A percentile compares a stretch with the other conserved stretches of the same genome.
These are phyloP conservation scores for Melanotaenia duboulayi DNA, from an alignment of 2,113 vertebrate genomes.

Conservation along the genomic window DNA sequence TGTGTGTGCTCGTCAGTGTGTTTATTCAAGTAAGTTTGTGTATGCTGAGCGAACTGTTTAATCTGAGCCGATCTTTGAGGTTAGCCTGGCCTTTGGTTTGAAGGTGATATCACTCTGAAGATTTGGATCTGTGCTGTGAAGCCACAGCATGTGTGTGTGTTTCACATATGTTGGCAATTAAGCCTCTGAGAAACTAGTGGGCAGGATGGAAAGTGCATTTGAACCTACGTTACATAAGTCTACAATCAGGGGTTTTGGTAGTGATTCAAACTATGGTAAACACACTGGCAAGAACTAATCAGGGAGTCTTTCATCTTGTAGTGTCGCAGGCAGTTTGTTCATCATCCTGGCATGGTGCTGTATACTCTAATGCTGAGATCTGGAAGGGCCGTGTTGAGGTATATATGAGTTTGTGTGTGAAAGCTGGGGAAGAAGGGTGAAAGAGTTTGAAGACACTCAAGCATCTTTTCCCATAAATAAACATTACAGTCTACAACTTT, in stretches of 20 bases:
- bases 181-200: conserved; percentile 46
- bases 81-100: conserved; percentile 42
- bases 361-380: conserved; percentile 23
- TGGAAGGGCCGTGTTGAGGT: conserved; percentile 23
- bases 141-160: conserved; percentile 37
- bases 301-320: conserved; percentile 68
- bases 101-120: conserved; percentile 64
- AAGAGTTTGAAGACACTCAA: conserved; percentile 36
- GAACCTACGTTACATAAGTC: conserved; percentile 67
- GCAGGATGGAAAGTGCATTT: conserved; percentile 57
- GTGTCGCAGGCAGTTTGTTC: conserved; percentile 59
- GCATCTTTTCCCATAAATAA: conserved; percentile 54
- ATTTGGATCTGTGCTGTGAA: conserved; percentile 27
- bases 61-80: conserved; percentile 46
- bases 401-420: conserved; percentile 16
- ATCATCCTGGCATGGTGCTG: conserved; percentile 47
- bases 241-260: conserved; percentile 66
- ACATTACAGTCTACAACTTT: conserved; percentile 14
- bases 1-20: conserved; percentile 7
- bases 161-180: conserved; percentile 71
- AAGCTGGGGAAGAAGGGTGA: neutral
- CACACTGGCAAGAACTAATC: conserved; percentile 69
- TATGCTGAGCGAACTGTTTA: conserved; percentile 45
- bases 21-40: conserved; percentile 34
- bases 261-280: conserved; percentile 74